Percentiles rank a stretch among this genome's conserved stretches.
These are phyloP conservation scores for Desmophyllum pertusum DNA, from an alignment of 92 coral and sea anemone species.

Conservation along the genomic window DNA sequence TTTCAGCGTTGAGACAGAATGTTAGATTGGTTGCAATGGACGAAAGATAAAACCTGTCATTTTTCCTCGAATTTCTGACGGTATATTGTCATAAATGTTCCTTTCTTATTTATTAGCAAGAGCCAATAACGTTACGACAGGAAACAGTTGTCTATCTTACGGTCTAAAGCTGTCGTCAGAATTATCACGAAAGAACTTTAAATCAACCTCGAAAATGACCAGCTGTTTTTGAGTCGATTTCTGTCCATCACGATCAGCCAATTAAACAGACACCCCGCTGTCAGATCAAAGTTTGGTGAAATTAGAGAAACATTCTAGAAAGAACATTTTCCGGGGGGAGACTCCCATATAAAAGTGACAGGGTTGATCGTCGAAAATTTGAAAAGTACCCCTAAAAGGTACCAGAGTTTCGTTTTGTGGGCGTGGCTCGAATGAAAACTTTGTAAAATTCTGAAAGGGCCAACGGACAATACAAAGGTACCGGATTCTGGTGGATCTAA, in stretches of 20 bases:
- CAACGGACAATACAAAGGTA: no score
- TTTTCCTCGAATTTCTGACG: background rate
- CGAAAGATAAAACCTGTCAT: background rate
- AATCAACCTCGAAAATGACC: background rate
- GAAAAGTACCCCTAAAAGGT: no score
- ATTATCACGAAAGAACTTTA: background rate
- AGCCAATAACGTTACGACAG: background rate
- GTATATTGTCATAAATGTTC: background rate
- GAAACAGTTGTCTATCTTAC: background rate
- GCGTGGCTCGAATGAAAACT: no score
- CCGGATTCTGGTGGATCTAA: no score
- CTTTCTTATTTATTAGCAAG: background rate
- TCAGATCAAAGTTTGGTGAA: background rate
- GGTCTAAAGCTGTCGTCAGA: background rate
- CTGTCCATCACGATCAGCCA: background rate
- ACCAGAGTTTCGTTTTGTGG: no score
- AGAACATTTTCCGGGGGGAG: no score
- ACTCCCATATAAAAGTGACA: no score
- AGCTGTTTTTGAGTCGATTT: background rate
- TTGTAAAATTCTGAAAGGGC: no score
- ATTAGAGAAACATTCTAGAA: background rate
- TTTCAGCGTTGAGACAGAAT: background rate
- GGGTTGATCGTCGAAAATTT: no score
- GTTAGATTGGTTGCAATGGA: background rate
- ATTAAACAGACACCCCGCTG: background rate